Base-by-base conservation (phyloP, 30 jellyfish, hydroid and myxozoan species). In the Pelagia noctiluca region DNA sequence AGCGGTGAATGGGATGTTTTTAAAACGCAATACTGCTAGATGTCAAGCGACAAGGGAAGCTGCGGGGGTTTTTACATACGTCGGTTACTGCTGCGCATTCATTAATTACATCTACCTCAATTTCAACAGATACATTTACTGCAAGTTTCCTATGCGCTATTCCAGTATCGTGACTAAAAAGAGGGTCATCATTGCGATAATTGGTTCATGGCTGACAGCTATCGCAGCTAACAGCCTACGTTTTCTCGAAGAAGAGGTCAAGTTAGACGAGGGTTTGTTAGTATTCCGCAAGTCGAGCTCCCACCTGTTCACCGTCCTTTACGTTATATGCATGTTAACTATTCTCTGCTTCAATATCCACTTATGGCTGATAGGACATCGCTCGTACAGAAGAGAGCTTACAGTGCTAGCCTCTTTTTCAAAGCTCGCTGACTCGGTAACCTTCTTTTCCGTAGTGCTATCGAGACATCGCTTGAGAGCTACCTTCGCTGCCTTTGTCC, bases 401-500 rank as follows among this genome's bases (percentile, higher is more conserved):
- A 42, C 8, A 8, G 16, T 42, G 57, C 8, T 42, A 8, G 8
- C 57, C 57, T 8, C 57, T 42, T 8, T 42, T 16, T 5, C 8
- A 5, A 16, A 16, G 8, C 57, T 16, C 16, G 57, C 57, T 16
- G 16, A 42, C 16, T 42, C 57, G 16, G 12, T 5, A 42, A 8
- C 8, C 8, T 24, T 80, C 24, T 34, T 42, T n/a, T 63, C 67
- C 12, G 60, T 64, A 16, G n/a, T n/a, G n/a, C n/a, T n/a, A n/a
- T n/a, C n/a, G n/a, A 81, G 68, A 52, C 83, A 80, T 33, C 70
- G 28, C 13, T 16, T 63, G 1, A 29, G 35, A 11, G 91, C 57
- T 5, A 42, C 57, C 16, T 42, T 42, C 57, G 16, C 16, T 42
- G 8, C 57, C 12, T 42, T 42, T 16, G 16, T 42, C 8, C 16